phyloP scores from a whole-genome alignment of 1,140 invertebrate genomes.

The Colletes gigas region DNA sequence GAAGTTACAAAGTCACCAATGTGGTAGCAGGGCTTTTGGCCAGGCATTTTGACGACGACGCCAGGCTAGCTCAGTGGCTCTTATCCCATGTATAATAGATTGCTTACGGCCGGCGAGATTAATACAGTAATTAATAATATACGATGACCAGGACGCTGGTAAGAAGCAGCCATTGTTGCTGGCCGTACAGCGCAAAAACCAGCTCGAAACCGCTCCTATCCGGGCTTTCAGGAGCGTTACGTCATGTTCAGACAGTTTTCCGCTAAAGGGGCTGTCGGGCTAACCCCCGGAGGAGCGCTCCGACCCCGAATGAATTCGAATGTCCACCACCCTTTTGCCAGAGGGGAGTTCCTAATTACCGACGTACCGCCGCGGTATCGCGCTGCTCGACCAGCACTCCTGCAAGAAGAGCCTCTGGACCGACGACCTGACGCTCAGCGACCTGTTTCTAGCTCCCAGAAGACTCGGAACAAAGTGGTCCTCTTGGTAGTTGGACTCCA shows the following conservation, averaged over 20 bases:
- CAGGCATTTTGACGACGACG: constrained; percentile 44
- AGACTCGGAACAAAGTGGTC: too few relatives aligned
- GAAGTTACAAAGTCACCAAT: constrained; percentile 34
- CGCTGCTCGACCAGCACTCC: not conserved
- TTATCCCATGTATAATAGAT: constrained; percentile 80
- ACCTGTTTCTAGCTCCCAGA: not conserved
- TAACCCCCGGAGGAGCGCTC: constrained; percentile 41
- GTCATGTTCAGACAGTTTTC: constrained; percentile 80
- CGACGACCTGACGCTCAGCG: constrained; percentile 1
- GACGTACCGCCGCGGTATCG: constrained; percentile 16
- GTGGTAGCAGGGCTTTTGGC: constrained; percentile 12
- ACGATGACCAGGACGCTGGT: constrained; percentile 72
- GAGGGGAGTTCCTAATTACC: constrained; percentile 57
- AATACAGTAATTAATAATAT: constrained; percentile 82
- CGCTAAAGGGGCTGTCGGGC: constrained; percentile 55
- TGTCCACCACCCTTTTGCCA: constrained; percentile 54
- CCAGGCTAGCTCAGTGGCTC: constrained; percentile 60
- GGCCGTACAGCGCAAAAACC: constrained; percentile 76
- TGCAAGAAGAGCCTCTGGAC: constrained; percentile 16
- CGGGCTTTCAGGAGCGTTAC: constrained; percentile 77
- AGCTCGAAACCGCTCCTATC: constrained; percentile 56
- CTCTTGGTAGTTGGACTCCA: too few relatives aligned
- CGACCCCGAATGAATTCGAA: constrained; percentile 75
- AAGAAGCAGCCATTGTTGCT: constrained; percentile 78
- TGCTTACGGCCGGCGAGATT: constrained; percentile 76